A percentile compares a stretch with the other conserved stretches of the same genome.
Evolutionary conservation across 2,113 vertebrate genomes (phyloP).

Genomic region (Agelaius tricolor): DNA sequence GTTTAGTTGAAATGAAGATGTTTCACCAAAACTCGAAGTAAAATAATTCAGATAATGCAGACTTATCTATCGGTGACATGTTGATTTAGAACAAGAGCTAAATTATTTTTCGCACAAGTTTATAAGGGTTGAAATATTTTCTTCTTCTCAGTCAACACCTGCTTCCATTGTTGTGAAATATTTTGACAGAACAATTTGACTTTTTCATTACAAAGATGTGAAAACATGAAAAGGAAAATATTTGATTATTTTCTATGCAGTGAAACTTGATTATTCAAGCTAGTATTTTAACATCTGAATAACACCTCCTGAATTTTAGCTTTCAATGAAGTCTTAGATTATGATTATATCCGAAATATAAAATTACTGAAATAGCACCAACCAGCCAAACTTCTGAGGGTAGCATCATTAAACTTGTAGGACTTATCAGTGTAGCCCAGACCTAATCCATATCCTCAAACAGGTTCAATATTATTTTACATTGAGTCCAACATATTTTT

Average conservation of each 20-base stretch:
- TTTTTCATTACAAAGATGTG: background rate
- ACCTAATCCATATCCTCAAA: background rate
- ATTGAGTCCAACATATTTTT: background rate
- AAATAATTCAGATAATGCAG: background rate
- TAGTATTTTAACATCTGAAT: background rate
- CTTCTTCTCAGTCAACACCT: background rate
- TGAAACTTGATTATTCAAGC: background rate
- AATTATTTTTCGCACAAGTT: background rate
- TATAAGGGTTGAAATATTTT: background rate
- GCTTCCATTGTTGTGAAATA: background rate
- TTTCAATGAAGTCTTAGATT: background rate
- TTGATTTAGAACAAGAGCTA: background rate
- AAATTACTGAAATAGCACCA: background rate
- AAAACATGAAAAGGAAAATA: background rate
- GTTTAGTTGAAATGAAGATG: background rate
- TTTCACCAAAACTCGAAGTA: background rate
- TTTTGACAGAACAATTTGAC: background rate
- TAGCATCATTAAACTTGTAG: background rate
- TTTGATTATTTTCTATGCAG: background rate
- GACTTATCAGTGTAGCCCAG: background rate
- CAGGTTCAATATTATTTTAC: background rate
- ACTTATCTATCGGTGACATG: background rate
- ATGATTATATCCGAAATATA: background rate
- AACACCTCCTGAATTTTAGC: background rate
- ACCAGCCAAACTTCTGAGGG: background rate